Base-by-base conservation (phyloP, 2,797 vertebrate genomes). In the Notamacropus eugenii region DNA sequence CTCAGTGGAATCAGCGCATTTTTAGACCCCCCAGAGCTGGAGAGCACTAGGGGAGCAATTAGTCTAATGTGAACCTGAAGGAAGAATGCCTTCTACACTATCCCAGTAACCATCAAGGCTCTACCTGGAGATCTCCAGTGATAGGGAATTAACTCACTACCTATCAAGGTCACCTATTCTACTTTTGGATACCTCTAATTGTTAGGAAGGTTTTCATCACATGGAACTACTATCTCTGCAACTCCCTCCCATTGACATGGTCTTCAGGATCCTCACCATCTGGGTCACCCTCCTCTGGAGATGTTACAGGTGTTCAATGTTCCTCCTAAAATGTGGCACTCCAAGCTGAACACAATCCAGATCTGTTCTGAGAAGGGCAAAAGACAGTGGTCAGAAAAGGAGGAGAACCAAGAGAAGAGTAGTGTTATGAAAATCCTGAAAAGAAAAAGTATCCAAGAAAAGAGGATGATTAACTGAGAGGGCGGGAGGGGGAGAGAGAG, bases 401-500 rank as follows among this genome's bases (percentile, higher is more conserved):
- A 82, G n/a, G 19, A 87, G 8, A 87, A 50, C 22, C 2, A 27
- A 27, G 74, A 87, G 10, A 46, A 50, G 9, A 27, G 40, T 46
- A 22, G 2, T 11, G 3, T 46, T 40, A 10, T 24, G 40, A 87
- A 87, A 82, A 46, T 22, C 22, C 74, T 46, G 40, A 82, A 34
- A 46, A 87, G 74, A 4, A 87, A 50, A 87, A 87, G 40, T 46
- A 27, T 46, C 22, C 24, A 24, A 22, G 24, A 27, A 50, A 46
- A 50, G 74, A 87, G 40, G 9, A 27, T 87, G 40, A 50, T 50
- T 22, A 87, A 50, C 34, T 57, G 5, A 0, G 56, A 27, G 24
- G 6, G 19, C 5, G 56, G 5, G 56, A 22, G 55, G 4, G 1
- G 5, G 5, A 0, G 22, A 31, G 9, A 4, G 29, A 31, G 0